A percentile compares a stretch with the other conserved stretches of the same genome.
Conservation (phyloP, 2,888 invertebrate species). For the Drosophila leonis region DNA sequence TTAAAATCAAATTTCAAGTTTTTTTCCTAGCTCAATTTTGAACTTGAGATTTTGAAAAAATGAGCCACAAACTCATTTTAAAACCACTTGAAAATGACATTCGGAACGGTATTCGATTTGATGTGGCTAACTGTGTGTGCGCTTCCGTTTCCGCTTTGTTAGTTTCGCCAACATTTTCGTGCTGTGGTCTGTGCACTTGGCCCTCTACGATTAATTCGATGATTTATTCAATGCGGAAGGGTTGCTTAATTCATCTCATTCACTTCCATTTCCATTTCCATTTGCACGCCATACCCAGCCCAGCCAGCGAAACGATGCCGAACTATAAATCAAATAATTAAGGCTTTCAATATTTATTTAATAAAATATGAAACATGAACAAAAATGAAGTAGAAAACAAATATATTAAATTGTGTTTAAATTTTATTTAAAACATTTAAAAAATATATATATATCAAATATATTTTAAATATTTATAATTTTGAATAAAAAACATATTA, state of each 20-base stretch:
- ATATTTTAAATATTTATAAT: too few relatives aligned
- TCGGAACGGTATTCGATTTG: conserved; percentile 35
- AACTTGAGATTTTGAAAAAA: conserved; percentile 34
- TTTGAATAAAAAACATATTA: too few relatives aligned
- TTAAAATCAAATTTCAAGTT: conserved; percentile 55
- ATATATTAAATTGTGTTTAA: too few relatives aligned
- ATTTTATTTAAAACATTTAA: too few relatives aligned
- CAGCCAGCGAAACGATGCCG: background rate
- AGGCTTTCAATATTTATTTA: background rate
- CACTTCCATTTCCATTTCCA: conserved; percentile 44
- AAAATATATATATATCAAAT: too few relatives aligned
- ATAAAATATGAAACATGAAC: too few relatives aligned
- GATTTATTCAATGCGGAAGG: conserved; percentile 84
- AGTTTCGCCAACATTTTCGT: conserved; percentile 11
- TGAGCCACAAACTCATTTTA: conserved; percentile 66
- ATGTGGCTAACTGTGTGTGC: conserved; percentile 78
- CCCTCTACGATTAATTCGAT: conserved; percentile 80
- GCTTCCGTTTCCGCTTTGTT: conserved; percentile 69
- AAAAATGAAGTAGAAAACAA: too few relatives aligned
- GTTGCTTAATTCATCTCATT: conserved; percentile 79
- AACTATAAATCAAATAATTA: conserved; percentile 7
- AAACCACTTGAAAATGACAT: conserved; percentile 72
- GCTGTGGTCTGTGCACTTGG: conserved; percentile 61
- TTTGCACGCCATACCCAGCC: conserved; percentile 2
- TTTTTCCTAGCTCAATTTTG: conserved; percentile 25